These are phyloP conservation scores for Pseudachorutes palmiensis DNA, from an alignment of 1,140 invertebrate species.

Conservation along the genomic window DNA sequence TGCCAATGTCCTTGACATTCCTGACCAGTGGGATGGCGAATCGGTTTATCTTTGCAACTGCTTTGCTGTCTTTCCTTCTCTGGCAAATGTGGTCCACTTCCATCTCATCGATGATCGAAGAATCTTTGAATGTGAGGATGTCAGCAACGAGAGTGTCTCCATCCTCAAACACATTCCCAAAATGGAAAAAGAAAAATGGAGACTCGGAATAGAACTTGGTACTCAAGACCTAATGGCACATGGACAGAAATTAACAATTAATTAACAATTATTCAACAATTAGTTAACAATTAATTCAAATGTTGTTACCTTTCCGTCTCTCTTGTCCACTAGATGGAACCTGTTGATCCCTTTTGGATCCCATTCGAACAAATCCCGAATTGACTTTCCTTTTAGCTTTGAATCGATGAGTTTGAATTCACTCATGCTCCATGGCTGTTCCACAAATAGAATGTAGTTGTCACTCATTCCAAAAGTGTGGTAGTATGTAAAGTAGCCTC, in stretches of 20 bases:
- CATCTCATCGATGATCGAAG: constrained; percentile 43
- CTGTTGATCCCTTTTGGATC: constrained; percentile 42
- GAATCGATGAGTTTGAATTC: constrained; percentile 18
- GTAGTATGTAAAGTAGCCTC: constrained; percentile 44
- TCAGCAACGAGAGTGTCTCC: constrained; percentile 40
- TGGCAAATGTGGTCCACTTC: constrained; percentile 40
- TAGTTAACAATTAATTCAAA: neutral
- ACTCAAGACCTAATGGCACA: neutral
- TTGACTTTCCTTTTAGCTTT: constrained; percentile 20
- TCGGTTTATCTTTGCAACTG: constrained; percentile 38
- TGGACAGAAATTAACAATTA: no score
- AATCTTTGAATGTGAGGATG: constrained; percentile 43
- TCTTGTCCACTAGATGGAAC: constrained; percentile 46
- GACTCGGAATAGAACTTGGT: constrained; percentile 43
- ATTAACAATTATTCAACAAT: no score
- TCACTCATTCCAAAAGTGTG: constrained; percentile 33
- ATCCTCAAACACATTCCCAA: constrained; percentile 51
- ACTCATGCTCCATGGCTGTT: constrained; percentile 29
- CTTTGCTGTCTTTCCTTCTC: constrained; percentile 36
- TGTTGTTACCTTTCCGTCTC: constrained; percentile 43
- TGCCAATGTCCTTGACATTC: constrained; percentile 36
- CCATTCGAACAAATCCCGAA: constrained; percentile 45
- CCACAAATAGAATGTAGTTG: constrained; percentile 33
- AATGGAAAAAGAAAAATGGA: constrained; percentile 52
- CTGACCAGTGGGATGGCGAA: constrained; percentile 41